A percentile compares a stretch with the other conserved stretches of the same genome.
These are phyloP conservation scores for Musca domestica DNA, from an alignment of 1,140 invertebrate species.

Conservation along the genomic window DNA sequence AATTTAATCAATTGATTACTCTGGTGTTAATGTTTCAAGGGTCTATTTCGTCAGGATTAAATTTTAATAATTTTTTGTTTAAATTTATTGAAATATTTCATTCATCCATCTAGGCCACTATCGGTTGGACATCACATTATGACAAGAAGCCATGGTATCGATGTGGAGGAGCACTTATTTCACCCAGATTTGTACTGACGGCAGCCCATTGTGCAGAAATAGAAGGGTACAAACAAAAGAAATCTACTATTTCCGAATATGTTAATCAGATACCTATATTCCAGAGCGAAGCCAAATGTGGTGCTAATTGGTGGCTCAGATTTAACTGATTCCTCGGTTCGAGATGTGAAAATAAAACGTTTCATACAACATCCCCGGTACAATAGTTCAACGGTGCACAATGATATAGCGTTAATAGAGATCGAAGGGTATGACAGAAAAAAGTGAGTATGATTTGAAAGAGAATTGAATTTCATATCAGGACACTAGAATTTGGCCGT, in stretches of 20 bases:
- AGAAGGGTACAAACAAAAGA: constrained; percentile 38
- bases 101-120: constrained; percentile 37
- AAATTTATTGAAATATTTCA: too few species aligned
- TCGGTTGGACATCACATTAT: constrained; percentile 44
- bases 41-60: too few species aligned
- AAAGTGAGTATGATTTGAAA: constrained; percentile 25
- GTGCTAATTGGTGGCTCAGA: constrained; percentile 44
- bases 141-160: constrained; percentile 34
- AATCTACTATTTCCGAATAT: neutral
- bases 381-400: constrained; percentile 31
- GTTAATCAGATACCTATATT: neutral
- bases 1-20: too few species aligned
- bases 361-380: constrained; percentile 40
- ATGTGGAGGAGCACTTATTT: constrained; percentile 49
- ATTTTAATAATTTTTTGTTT: too few species aligned
- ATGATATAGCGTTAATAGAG: constrained; percentile 46
- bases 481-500: too few species aligned
- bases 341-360: constrained; percentile 31
- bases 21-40: too few species aligned
- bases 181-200: constrained; percentile 43
- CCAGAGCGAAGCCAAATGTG: constrained; percentile 32
- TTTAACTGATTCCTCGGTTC: constrained; percentile 30
- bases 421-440: constrained; percentile 26
- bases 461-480: too few species aligned
- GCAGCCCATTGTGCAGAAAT: constrained; percentile 50